phyloP scores from a whole-genome alignment of 2,797 vertebrate species.

The Sebastes itinus region DNA sequence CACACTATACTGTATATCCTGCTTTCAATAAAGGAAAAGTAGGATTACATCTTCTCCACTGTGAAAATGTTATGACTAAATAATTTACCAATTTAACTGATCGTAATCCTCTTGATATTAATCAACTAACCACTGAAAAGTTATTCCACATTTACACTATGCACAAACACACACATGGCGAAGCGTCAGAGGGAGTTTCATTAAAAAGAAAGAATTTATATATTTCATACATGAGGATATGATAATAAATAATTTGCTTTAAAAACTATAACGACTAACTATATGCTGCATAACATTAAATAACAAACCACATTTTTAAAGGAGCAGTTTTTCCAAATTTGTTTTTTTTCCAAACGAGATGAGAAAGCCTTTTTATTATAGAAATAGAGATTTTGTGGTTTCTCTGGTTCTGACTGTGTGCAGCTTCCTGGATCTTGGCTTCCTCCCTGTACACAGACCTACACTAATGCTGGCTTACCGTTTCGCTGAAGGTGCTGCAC shows the following conservation, averaged over 20 bases:
- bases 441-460: rapidly evolving
- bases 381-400: no score
- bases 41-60: neutral
- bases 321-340: neutral
- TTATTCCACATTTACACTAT: neutral
- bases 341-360: no score
- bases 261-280: neutral
- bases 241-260: neutral
- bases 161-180: neutral
- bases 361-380: no score
- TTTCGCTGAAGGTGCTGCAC: neutral
- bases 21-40: neutral
- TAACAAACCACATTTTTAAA: neutral
- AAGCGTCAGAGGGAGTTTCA: neutral
- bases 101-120: neutral
- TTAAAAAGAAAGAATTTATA: neutral
- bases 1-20: neutral
- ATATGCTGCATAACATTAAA: no score
- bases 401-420: neutral
- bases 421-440: neutral
- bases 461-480: neutral
- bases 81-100: neutral
- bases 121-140: neutral
- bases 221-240: neutral
- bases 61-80: neutral